Evolutionary conservation across 2,888 invertebrate genomes (phyloP).

Genomic region (Polyploca ridens): DNA sequence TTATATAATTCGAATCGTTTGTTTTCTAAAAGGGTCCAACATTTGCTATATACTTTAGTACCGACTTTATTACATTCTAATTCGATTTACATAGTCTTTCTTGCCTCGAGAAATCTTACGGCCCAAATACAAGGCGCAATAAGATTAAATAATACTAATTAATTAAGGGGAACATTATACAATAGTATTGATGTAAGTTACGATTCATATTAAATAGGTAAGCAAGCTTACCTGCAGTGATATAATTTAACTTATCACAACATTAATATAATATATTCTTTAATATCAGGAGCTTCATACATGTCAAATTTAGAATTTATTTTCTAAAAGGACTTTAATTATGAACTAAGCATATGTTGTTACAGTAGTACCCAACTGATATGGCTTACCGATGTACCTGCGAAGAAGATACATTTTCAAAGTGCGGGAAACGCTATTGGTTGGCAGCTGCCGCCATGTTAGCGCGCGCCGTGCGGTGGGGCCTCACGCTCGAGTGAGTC

Average conservation of each 20-base stretch:
- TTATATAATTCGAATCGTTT: constrained; percentile 6
- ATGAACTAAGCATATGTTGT: no score
- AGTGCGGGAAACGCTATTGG: no score
- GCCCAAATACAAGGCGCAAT: constrained; percentile 40
- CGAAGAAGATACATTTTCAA: no score
- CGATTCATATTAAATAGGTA: constrained; percentile 18
- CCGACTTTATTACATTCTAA: constrained; percentile 18
- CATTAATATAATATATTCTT: no score
- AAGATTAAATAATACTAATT: constrained; percentile 17
- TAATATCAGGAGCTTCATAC: no score
- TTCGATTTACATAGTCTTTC: constrained; percentile 48
- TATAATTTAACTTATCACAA: background rate
- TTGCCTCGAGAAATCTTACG: constrained; percentile 34
- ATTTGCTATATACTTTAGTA: constrained; percentile 14
- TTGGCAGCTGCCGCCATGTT: no score
- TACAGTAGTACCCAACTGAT: no score
- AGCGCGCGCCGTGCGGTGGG: no score
- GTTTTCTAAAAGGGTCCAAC: constrained; percentile 9
- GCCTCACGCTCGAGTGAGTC: no score
- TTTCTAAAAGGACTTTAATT: no score
- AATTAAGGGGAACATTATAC: constrained; percentile 38
- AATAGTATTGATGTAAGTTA: constrained; percentile 26
- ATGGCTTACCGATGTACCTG: no score
- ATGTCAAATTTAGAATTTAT: no score
- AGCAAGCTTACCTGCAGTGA: background rate